These are phyloP conservation scores for Nesoenas mayeri DNA, from an alignment of 2,113 vertebrate species.

Conservation along the genomic window DNA sequence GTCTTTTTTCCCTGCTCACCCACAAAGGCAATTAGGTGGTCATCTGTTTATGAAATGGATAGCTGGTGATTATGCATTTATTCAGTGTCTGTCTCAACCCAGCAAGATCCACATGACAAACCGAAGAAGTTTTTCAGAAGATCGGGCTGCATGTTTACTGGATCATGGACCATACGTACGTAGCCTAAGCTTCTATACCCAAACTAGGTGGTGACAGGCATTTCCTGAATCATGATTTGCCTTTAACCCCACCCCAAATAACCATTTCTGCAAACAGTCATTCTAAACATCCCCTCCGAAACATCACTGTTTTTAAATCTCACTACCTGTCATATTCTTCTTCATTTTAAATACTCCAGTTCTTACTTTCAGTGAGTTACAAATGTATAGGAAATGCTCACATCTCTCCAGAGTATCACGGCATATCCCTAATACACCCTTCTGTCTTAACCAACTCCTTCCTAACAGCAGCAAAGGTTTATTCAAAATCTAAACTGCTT, in stretches of 20 bases:
- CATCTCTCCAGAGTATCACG: neutral
- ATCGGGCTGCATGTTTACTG: neutral
- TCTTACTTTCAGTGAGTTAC: neutral
- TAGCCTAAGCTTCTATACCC: neutral
- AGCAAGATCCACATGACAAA: neutral
- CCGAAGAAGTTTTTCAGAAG: neutral
- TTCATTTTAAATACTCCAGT: neutral
- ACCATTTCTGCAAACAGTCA: neutral
- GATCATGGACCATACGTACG: neutral
- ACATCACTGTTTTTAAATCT: neutral
- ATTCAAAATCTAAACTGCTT: neutral
- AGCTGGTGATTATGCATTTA: neutral
- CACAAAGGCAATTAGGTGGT: neutral
- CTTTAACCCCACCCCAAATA: neutral
- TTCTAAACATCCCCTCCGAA: neutral
- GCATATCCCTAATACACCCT: neutral
- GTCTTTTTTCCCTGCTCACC: neutral
- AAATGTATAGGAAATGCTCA: neutral
- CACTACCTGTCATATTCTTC: neutral
- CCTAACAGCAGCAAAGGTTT: neutral
- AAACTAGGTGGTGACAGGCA: neutral
- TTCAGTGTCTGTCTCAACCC: neutral
- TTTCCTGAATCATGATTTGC: neutral
- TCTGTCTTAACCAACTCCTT: neutral
- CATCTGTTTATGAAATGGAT: neutral